These are phyloP conservation scores for Smutsia temminckii DNA, from an alignment of 2,797 vertebrate genomes.

Conservation along the genomic window DNA sequence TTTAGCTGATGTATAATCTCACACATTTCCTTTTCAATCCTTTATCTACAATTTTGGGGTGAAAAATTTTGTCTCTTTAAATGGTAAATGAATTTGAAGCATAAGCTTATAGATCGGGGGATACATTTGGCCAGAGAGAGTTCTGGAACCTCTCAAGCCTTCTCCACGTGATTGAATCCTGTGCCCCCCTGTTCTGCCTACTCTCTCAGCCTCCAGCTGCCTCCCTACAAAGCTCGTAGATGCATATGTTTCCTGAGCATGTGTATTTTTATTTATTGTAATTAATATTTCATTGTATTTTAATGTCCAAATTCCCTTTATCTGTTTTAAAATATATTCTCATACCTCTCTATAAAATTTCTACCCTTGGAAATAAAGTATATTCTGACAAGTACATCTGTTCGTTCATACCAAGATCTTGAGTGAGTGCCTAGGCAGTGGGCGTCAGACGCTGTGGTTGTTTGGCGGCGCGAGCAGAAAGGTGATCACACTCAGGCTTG, in stretches of 20 bases:
- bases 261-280: background rate
- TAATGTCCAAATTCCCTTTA: background rate
- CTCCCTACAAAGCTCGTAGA: background rate
- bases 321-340: conserved; percentile 27
- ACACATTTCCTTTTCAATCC: conserved; percentile 31
- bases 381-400: background rate
- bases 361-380: background rate
- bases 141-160: background rate
- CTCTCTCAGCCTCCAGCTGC: background rate
- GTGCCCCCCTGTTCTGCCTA: background rate
- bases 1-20: background rate
- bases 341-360: conserved; percentile 19
- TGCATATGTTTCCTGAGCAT: background rate
- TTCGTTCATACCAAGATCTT: background rate
- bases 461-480: background rate
- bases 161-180: background rate
- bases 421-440: background rate
- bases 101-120: background rate
- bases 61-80: background rate
- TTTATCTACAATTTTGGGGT: conserved; percentile 34
- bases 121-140: background rate
- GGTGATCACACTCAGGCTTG: background rate
- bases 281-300: conserved; percentile 34
- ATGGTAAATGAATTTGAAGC: conserved; percentile 20
- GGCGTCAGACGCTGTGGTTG: too few relatives aligned